Evolutionary conservation across 2,797 vertebrate genomes (phyloP).

Genomic region (Eulemur albifrons): DNA sequence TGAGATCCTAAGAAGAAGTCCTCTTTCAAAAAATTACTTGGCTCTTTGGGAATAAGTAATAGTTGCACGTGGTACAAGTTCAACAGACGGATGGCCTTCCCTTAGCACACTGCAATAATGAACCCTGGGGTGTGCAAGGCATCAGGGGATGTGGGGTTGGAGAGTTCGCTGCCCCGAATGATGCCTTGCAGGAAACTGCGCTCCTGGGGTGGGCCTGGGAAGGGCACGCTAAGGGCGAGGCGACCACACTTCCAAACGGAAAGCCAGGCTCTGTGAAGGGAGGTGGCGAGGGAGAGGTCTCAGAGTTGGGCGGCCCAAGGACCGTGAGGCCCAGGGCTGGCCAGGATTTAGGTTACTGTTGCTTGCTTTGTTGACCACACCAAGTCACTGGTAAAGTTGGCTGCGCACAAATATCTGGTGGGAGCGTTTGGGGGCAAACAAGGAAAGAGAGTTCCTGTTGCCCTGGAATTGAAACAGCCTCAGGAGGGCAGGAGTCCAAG

Average conservation of each 20-base stretch:
- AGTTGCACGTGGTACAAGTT: not conserved
- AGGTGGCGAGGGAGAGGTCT: not conserved
- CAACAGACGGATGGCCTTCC: not conserved
- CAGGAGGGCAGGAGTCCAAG: not conserved
- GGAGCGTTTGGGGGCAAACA: not conserved
- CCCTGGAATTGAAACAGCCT: not conserved
- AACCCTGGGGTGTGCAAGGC: not conserved
- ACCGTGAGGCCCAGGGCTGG: not conserved
- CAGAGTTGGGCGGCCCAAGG: not conserved
- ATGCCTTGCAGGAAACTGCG: not conserved
- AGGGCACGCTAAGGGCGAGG: not conserved
- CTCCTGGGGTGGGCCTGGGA: not conserved
- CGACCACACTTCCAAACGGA: not conserved
- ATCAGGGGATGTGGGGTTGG: not conserved
- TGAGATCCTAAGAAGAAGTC: not conserved
- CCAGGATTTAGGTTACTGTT: too few species aligned
- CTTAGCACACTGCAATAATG: not conserved
- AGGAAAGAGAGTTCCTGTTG: not conserved
- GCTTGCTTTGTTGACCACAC: not conserved
- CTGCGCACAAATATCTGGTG: not conserved
- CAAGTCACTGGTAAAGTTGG: not conserved
- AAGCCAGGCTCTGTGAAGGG: not conserved
- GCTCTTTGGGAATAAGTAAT: not conserved
- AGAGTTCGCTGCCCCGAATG: not conserved
- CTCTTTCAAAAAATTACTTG: not conserved